These are phyloP conservation scores for Drosophila tsacasi DNA, from an alignment of 1,140 invertebrate species.

Conservation along the genomic window DNA sequence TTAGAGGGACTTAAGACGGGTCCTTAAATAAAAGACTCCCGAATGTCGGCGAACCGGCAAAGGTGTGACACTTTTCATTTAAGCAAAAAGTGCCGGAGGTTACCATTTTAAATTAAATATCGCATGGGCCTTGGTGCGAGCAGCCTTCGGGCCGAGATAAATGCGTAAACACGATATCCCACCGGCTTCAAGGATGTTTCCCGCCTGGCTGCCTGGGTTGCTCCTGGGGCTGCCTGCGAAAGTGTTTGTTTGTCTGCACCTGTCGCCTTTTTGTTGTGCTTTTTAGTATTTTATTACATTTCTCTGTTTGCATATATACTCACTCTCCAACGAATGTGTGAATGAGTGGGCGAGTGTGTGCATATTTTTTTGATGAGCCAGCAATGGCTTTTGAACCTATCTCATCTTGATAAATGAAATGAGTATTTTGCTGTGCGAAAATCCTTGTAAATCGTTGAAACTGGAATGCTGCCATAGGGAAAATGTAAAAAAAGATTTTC, in stretches of 20 bases:
- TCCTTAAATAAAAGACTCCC: constrained; percentile 20
- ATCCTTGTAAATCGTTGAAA: background rate
- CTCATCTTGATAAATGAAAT: constrained; percentile 38
- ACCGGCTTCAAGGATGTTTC: constrained; percentile 14
- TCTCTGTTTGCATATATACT: constrained; percentile 15
- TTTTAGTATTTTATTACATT: constrained; percentile 33
- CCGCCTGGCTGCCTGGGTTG: background rate
- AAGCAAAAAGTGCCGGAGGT: constrained; percentile 47
- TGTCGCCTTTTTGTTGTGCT: constrained; percentile 38
- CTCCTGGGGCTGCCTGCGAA: constrained; percentile 11
- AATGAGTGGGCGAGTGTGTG: constrained; percentile 3
- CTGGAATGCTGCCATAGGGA: background rate
- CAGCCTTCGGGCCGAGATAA: constrained; percentile 52
- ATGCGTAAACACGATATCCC: constrained; percentile 53
- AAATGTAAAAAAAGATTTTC: background rate
- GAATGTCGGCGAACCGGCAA: constrained; percentile 3
- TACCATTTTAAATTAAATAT: constrained; percentile 72
- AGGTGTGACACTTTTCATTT: constrained; percentile 57
- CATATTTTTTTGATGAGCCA: constrained; percentile 13
- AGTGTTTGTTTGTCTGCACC: constrained; percentile 35
- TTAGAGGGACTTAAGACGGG: constrained; percentile 18
- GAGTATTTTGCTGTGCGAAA: background rate
- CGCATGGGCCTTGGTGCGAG: constrained; percentile 36
- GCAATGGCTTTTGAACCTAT: constrained; percentile 26
- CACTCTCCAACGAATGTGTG: background rate